Evolutionary conservation across 2,797 vertebrate genomes (phyloP), one percentile per base, ranked within the genome.

Genomic region (Esox masquinongy): DNA sequence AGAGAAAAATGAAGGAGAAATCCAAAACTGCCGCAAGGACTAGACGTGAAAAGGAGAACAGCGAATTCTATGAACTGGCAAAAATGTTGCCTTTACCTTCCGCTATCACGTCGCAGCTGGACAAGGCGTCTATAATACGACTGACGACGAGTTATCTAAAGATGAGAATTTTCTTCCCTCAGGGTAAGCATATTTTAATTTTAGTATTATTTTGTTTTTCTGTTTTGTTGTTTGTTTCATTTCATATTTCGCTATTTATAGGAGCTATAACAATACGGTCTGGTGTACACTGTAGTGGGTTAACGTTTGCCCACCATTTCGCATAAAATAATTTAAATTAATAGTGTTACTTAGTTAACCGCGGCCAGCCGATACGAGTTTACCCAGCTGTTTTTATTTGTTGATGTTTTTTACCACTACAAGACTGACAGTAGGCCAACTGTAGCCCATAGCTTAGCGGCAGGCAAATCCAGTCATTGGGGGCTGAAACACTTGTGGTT

Each of bases 21-120:
- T 98, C 97, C 78, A 98, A 98, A 95, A 98, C 97, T 92, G 97
- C 97, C 86, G 97, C 97, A 92, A 96, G 97, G 94, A 98, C 97
- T 91, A 96, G 97, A 90, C 95, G 97, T 88, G 97, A 98, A 94
- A 98, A 98, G 90, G 97, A 98, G 93, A 98, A 98, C 93, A 97
- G 97, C 86, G 97, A 98, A 88, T 98, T 98, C 91, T 98, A 97
- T 79, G 97, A 98, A 93, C 95, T 98, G 95, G 97, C 97, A 68
- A 98, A 98, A 90, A 95, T 98, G 90, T 86, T 98, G 89, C 97
- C 97, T 82, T 83, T 98, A 81, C 97, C 97, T 85, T 98, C 97
- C 2, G 97, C 97, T 84, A 98, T 98, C 93, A 98, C 97, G 77
- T 98, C 97, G 3, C 97, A 98, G 91, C 94, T 98, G 91, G 97